These are phyloP conservation scores for Anguilla japonica DNA, from an alignment of 2,113 vertebrate genomes.

Conservation along the genomic window DNA sequence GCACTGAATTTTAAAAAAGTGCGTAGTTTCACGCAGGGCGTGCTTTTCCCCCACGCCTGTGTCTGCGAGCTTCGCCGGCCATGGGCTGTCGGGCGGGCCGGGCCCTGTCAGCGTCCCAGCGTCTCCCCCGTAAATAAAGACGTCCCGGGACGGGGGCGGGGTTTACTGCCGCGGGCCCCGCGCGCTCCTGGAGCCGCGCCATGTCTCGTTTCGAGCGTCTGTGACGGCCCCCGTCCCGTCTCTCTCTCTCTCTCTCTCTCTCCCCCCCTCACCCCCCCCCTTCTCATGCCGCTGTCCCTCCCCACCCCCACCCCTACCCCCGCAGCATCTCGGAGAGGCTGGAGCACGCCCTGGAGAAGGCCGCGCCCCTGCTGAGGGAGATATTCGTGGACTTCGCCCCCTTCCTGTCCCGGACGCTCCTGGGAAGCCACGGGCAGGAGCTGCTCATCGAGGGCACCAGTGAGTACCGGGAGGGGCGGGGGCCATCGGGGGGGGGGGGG, in stretches of 20 bases:
- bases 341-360: conserved; percentile 91
- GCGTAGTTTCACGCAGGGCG: too few relatives aligned
- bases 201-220: too few relatives aligned
- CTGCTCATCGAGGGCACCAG: conserved; percentile 96
- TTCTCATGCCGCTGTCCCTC: too few relatives aligned
- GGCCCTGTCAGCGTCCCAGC: too few relatives aligned
- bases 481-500: not conserved
- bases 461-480: conserved; percentile 65
- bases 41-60: too few relatives aligned
- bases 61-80: too few relatives aligned
- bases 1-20: not conserved
- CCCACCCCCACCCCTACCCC: not conserved
- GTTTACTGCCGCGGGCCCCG: too few relatives aligned
- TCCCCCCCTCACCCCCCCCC: not conserved
- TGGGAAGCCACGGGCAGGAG: conserved; percentile 97
- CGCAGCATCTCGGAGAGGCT: conserved; percentile 91
- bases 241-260: not conserved
- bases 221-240: not conserved
- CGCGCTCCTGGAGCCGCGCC: too few relatives aligned
- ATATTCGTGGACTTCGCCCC: conserved; percentile 99
- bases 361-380: conserved; percentile 91
- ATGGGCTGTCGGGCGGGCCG: too few relatives aligned
- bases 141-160: too few relatives aligned
- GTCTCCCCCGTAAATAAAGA: too few relatives aligned
- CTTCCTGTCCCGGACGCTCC: conserved; percentile 93